Evolutionary conservation across 2,113 vertebrate genomes (phyloP).

Genomic region (Pelecanus crispus): DNA sequence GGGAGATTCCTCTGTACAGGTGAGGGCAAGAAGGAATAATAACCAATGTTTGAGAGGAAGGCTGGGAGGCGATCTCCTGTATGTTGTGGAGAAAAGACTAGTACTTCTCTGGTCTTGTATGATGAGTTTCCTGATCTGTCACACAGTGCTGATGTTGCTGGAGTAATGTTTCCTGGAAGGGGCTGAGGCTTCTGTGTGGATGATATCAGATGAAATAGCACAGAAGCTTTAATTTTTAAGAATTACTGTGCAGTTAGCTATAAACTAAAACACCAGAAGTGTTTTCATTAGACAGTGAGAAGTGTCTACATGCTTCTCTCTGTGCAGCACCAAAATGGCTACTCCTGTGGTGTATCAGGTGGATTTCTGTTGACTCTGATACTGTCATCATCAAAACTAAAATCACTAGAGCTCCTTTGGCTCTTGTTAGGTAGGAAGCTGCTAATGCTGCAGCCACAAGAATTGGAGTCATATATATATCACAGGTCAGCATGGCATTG

Average conservation of each 20-base stretch:
- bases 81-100: neutral
- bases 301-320: neutral
- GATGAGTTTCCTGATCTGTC: neutral
- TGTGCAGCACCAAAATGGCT: neutral
- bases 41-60: neutral
- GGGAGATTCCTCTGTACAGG: neutral
- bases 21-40: neutral
- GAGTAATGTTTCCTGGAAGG: neutral
- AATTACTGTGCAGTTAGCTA: neutral
- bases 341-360: rapidly evolving
- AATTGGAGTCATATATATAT: neutral
- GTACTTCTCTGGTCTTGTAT: neutral
- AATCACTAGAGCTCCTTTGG: neutral
- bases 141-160: neutral
- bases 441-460: neutral
- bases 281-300: neutral
- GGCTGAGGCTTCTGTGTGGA: neutral
- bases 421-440: neutral
- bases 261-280: neutral
- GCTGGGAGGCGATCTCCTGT: neutral
- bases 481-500: neutral
- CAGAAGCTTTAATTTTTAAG: neutral
- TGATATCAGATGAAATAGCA: neutral
- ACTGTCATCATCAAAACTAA: neutral
- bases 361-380: neutral